Evolutionary conservation across 2,113 vertebrate genomes (phyloP), one percentile per base, ranked within the genome.

Genomic region (Synchiropus splendidus): DNA sequence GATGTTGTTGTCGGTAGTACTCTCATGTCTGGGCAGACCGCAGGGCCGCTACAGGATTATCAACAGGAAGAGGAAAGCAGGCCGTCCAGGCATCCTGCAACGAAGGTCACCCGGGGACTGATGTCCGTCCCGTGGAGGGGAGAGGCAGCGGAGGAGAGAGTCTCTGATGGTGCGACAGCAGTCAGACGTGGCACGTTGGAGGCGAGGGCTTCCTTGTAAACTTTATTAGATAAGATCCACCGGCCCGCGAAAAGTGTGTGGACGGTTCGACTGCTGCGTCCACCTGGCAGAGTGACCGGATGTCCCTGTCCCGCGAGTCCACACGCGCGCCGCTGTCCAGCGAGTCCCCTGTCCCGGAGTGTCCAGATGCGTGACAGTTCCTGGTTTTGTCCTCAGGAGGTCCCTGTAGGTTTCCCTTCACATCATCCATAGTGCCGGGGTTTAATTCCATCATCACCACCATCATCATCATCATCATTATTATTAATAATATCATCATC

Each of bases 1-100:
- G 85, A 87, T 86, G 83, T 83, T 85, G 77, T 80, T 75, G 78
- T 83, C 76, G 72, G 78, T 81, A 80, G 79, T 65, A 82, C 75
- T 77, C 66, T 79, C 58, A 62, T 40, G 78, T 53, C 63, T 66
- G 71, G 67, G 56, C 54, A 74, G 57, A 61, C 63, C 36, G n/a
- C n/a, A n/a, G 42, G 65, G 72, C 62, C 51, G 51, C 59, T 66
- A 58, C 64, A 70, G 72, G 67, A 75, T 4, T 49, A 17, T 74
- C 72, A 70, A 72, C 70, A 68, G 71, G 65, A 74, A 75, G 64
- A 74, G 68, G 73, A 73, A 67, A 49, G 18, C 39, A 58, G 59
- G 50, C 45, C 51, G 62, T 49, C 31, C 44, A 72, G 51, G 71
- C 47, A 17, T 47, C 48, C 72, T 72, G 67, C 59, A 61, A 62